A percentile compares a stretch with the other conserved stretches of the same genome.
Conservation (phyloP, 2,113 vertebrate species). For the Bubo scandiacus region DNA sequence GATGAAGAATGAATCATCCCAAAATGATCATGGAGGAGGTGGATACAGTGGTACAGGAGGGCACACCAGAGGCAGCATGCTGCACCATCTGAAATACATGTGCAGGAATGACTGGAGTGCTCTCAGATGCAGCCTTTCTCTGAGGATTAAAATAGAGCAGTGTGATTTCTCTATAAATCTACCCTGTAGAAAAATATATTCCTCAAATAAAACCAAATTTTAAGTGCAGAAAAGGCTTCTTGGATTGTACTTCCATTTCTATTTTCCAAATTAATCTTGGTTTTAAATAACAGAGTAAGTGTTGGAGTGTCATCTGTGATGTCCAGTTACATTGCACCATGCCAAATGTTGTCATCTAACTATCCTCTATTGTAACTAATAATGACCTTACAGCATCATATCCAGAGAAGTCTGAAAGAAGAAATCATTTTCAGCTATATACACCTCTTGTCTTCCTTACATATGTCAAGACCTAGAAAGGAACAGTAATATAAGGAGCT, state of each 20-base stretch:
- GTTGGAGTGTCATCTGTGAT: neutral
- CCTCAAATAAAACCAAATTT: neutral
- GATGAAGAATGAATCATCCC: constrained; percentile 34
- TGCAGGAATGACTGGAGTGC: neutral
- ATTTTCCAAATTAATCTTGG: neutral
- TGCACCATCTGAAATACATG: neutral
- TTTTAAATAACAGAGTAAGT: neutral
- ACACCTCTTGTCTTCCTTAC: neutral
- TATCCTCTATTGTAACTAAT: neutral
- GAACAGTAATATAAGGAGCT: neutral
- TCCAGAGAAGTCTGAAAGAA: neutral
- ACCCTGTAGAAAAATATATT: neutral
- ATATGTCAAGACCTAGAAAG: neutral
- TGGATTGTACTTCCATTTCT: neutral
- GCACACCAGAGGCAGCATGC: neutral
- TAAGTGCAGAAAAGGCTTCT: neutral
- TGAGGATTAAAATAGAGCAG: neutral
- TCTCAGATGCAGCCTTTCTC: neutral
- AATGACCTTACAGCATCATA: neutral
- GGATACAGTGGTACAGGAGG: neutral
- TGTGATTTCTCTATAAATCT: neutral
- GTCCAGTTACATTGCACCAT: neutral
- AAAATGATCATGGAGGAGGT: constrained; percentile 47
- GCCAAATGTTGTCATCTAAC: neutral
- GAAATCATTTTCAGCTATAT: neutral